A percentile compares a stretch with the other conserved stretches of the same genome.
These are phyloP conservation scores for Gavialis gangeticus DNA, from an alignment of 2,113 vertebrate genomes.

Conservation along the genomic window DNA sequence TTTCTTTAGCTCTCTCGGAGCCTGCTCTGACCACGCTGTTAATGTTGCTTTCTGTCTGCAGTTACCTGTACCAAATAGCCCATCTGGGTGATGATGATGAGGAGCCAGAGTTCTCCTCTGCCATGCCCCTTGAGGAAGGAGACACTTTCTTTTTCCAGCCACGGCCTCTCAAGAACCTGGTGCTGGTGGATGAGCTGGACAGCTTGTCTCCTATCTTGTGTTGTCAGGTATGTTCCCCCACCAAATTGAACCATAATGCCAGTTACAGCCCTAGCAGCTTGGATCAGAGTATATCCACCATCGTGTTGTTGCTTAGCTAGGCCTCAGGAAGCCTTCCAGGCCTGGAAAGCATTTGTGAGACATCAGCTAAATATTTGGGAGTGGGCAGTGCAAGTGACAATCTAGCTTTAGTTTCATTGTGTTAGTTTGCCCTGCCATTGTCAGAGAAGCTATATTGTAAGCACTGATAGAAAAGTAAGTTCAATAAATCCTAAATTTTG, in stretches of 20 bases:
- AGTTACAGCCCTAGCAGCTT: no score
- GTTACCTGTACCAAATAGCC: conserved; percentile 98
- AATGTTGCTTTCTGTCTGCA: conserved; percentile 46
- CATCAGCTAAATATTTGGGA: not conserved
- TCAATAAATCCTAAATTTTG: not conserved
- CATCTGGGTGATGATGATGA: conserved; percentile 98
- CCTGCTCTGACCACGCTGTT: not conserved
- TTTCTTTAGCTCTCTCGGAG: fast-evolving
- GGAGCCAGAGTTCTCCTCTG: conserved; percentile 98
- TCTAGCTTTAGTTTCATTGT: not conserved
- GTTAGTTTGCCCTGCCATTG: no score
- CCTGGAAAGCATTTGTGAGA: not conserved
- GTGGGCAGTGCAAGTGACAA: no score
- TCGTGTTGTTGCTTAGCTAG: not conserved
- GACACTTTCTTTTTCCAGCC: conserved; percentile 99
- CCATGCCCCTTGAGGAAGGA: conserved; percentile 98
- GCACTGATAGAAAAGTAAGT: not conserved
- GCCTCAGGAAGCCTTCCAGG: not conserved
- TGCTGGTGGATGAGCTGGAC: conserved; percentile 95
- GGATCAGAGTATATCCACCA: no score
- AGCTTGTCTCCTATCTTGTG: conserved; percentile 97
- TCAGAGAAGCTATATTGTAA: not conserved
- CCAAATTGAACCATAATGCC: not conserved
- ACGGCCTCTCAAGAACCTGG: conserved; percentile 95
- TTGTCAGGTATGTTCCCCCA: conserved; percentile 86